These are phyloP conservation scores for Marmota flaviventris DNA, from an alignment of 2,113 vertebrate genomes.

Conservation along the genomic window DNA sequence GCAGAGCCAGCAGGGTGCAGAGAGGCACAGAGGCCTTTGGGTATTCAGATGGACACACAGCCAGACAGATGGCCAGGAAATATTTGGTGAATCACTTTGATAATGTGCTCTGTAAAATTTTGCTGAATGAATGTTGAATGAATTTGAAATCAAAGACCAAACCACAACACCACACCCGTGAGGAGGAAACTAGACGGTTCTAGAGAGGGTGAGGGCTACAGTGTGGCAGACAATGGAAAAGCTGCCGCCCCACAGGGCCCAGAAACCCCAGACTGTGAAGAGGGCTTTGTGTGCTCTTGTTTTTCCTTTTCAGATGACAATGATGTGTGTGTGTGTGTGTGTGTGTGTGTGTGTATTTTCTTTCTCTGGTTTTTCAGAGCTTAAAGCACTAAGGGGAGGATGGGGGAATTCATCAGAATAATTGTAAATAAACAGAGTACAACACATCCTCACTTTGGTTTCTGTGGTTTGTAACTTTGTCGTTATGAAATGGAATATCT, in stretches of 20 bases:
- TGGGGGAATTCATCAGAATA: background rate
- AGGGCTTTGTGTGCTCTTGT: accelerated
- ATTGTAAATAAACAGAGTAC: background rate
- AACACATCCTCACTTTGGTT: background rate
- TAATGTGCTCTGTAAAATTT: background rate
- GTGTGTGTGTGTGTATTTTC: background rate
- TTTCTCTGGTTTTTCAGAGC: constrained; percentile 15
- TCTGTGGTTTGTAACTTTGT: background rate
- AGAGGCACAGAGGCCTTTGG: background rate
- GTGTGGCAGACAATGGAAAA: background rate
- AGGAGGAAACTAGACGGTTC: constrained; percentile 65
- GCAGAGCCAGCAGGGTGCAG: too few species aligned
- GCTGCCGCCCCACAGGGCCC: background rate
- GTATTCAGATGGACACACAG: background rate
- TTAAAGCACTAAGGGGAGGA: background rate
- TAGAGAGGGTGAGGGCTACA: background rate
- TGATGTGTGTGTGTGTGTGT: background rate
- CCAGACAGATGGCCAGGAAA: background rate
- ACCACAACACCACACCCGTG: constrained; percentile 54
- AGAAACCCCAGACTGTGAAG: background rate
- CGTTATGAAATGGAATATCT: background rate
- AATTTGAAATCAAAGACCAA: constrained; percentile 78
- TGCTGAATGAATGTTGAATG: constrained; percentile 76
- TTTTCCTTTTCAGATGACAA: background rate
- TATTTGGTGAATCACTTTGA: background rate